Conservation (phyloP, 2,113 vertebrate genomes). For the Tenebrosternarchus preto region DNA sequence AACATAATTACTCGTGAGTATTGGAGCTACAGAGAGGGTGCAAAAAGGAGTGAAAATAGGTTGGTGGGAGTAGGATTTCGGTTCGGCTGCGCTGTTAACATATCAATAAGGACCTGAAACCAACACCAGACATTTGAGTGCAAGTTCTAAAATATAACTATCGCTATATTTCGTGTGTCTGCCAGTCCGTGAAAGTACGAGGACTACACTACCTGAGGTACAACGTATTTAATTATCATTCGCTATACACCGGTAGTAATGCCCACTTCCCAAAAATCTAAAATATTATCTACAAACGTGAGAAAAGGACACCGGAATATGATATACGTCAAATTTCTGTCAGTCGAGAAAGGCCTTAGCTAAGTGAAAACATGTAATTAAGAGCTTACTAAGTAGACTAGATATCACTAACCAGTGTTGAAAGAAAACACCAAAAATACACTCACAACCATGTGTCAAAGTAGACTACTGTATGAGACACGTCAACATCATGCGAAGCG, state of each 20-base stretch:
- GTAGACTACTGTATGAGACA: not conserved
- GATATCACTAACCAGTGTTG: not conserved
- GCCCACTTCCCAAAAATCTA: too few species aligned
- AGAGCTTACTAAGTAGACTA: not conserved
- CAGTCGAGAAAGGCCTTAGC: too few species aligned
- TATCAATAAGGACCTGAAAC: not conserved
- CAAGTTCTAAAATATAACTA: not conserved
- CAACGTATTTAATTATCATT: too few species aligned
- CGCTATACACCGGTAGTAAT: too few species aligned
- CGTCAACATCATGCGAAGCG: too few species aligned
- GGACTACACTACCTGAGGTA: too few species aligned
- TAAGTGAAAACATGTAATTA: not conserved
- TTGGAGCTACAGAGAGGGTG: not conserved
- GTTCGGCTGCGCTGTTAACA: not conserved
- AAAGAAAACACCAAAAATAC: not conserved
- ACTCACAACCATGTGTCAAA: not conserved
- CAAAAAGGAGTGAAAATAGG: constrained; percentile 12
- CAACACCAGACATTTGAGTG: not conserved
- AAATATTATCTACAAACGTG: too few species aligned
- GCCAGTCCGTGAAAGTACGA: too few species aligned
- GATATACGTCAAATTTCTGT: too few species aligned
- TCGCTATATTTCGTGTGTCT: not conserved
- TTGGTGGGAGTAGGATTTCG: constrained; percentile 6
- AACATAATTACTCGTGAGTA: constrained; percentile 29
- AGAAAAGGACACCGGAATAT: too few species aligned